These are phyloP conservation scores for Cyanoramphus novaezelandiae DNA, from an alignment of 2,113 vertebrate genomes.

Conservation along the genomic window DNA sequence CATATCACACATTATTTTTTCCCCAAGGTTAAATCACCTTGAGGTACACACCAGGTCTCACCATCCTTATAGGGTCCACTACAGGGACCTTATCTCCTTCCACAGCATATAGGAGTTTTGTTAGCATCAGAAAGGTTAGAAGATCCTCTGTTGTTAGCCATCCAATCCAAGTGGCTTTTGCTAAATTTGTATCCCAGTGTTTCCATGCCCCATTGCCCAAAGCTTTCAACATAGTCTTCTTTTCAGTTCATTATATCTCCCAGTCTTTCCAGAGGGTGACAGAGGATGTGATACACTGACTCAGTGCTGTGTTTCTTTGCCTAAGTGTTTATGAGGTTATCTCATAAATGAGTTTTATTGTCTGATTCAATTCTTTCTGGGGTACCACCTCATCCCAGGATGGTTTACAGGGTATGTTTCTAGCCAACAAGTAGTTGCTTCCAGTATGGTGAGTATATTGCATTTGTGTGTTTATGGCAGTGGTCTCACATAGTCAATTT, in stretches of 20 bases:
- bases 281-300: background rate
- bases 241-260: background rate
- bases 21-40: background rate
- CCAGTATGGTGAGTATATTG: background rate
- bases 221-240: background rate
- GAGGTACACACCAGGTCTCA: background rate
- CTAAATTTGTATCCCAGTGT: background rate
- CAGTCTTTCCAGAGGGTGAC: background rate
- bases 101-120: background rate
- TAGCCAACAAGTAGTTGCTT: background rate
- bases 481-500: background rate
- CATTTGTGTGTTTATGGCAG: background rate
- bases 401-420: background rate
- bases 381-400: background rate
- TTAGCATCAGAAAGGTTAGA: background rate
- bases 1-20: background rate
- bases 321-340: background rate
- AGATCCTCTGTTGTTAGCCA: background rate
- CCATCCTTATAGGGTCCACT: background rate
- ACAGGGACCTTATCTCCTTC: background rate
- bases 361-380: background rate
- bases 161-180: background rate
- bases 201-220: background rate
- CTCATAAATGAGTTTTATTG: background rate
- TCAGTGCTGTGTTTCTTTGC: background rate